Conservation (phyloP, 2,113 vertebrate species). For the Calypte anna region DNA sequence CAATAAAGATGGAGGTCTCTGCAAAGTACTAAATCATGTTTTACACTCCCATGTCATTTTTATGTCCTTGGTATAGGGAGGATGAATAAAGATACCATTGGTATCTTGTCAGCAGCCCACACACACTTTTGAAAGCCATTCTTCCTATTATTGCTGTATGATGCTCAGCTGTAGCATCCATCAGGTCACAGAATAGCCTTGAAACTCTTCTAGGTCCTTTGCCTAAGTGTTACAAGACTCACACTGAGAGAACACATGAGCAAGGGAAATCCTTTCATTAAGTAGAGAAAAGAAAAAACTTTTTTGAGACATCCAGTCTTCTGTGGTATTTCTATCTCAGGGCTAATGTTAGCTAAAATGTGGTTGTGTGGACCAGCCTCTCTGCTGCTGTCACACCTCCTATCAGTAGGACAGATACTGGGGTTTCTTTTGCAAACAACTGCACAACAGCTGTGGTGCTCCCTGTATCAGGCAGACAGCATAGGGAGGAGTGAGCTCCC, state of each 20-base stretch:
- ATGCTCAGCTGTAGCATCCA: neutral
- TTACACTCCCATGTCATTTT: neutral
- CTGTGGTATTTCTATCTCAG: neutral
- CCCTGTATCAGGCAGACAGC: neutral
- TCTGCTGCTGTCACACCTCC: neutral
- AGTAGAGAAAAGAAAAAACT: neutral
- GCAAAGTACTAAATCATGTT: neutral
- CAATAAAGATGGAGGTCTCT: neutral
- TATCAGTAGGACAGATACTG: accelerated
- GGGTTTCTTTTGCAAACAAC: neutral
- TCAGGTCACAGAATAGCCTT: neutral
- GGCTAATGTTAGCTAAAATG: neutral
- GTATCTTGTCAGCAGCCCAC: neutral
- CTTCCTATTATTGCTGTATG: neutral
- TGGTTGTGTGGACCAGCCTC: accelerated
- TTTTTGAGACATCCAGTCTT: neutral
- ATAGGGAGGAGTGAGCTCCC: neutral
- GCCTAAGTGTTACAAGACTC: neutral
- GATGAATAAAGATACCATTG: neutral
- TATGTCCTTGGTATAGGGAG: neutral
- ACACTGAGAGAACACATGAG: accelerated
- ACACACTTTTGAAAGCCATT: neutral
- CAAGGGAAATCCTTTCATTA: neutral
- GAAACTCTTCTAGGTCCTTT: neutral
- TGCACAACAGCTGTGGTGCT: neutral